Evolutionary conservation across 2,888 invertebrate species (phyloP), one percentile per base, ranked within the genome.

Genomic region (Anarsia innoxiella): DNA sequence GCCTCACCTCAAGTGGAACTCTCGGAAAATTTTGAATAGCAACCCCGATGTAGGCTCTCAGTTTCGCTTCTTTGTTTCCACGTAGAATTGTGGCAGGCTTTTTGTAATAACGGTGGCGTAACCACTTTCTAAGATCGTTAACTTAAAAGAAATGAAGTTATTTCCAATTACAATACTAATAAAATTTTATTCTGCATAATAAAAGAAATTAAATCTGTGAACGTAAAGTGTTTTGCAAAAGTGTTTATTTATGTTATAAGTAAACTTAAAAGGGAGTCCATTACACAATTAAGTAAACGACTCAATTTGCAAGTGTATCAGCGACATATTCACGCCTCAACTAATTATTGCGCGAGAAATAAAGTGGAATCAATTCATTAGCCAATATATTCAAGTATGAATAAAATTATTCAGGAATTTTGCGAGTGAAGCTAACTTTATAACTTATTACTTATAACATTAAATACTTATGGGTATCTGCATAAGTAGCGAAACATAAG

Each of bases 11-110:
- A 73, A 82, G 74, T 83, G 80, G 82, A 84, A 83, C 83, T 70
- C 60, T 76, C 65, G 68, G 73, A 71, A 76, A 83, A 79, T 77
- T 74, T 73, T 82, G 72, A 83, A 82, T 83, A 58, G 80, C 69
- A 67, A 75, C 71, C 74, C 77, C 62, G 69, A 71, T 70, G 61
- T 61, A 64, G n/a, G 59, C 56, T 66, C 67, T 62, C 57, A 61
- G 65, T 64, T 66, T 53, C 58, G 53, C 50, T 58, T 71, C 76
- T 82, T 83, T 82, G 79, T 83, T 59, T 76, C 57, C 56, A 51
- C 39, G 57, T 70, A 59, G 59, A 74, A 78, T 76, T 70, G 76
- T 76, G 76, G 73, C 77, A 80, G 78, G 68, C 71, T 78, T 78
- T 80, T 73, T 72, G 65, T 68, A 67, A 78, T 71, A 74, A 78